These are phyloP conservation scores for Rhynchomys soricoides DNA, from an alignment of 2,113 vertebrate species.

Conservation along the genomic window DNA sequence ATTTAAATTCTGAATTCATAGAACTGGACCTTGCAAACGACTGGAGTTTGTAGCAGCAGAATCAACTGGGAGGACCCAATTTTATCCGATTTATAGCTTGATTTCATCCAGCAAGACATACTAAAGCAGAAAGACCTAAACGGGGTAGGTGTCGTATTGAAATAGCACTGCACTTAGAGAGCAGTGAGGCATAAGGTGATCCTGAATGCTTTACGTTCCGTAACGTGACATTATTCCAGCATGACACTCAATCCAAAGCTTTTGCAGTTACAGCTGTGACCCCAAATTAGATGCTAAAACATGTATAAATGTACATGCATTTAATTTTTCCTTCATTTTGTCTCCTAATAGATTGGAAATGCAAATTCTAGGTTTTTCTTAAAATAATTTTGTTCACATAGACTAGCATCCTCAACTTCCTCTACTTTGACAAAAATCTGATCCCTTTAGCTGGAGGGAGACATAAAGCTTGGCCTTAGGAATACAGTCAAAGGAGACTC, in stretches of 20 bases:
- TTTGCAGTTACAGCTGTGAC: conserved; percentile 77
- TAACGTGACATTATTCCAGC: conserved; percentile 80
- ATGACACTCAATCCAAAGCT: conserved; percentile 69
- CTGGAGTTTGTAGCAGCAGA: conserved; percentile 41
- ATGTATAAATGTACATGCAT: conserved; percentile 70
- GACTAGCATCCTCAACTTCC: conserved; percentile 55
- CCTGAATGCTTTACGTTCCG: conserved; percentile 68
- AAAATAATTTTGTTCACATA: conserved; percentile 61
- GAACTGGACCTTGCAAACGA: conserved; percentile 53
- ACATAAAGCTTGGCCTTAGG: not conserved
- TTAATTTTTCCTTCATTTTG: conserved; percentile 65
- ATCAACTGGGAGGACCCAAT: conserved; percentile 66
- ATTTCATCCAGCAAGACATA: conserved; percentile 81
- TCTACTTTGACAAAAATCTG: conserved; percentile 39
- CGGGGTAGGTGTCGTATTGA: conserved; percentile 79
- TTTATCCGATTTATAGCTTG: conserved; percentile 65
- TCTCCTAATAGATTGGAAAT: conserved; percentile 74
- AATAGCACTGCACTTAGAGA: conserved; percentile 78
- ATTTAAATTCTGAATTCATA: conserved; percentile 66
- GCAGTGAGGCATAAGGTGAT: conserved; percentile 78
- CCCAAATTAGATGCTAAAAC: conserved; percentile 78
- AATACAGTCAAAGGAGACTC: not conserved
- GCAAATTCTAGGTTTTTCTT: conserved; percentile 61
- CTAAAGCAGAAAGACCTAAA: conserved; percentile 79
- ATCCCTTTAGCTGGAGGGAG: not conserved